These are phyloP conservation scores for Patella vulgata DNA, from an alignment of 1,140 invertebrate genomes.

Conservation along the genomic window DNA sequence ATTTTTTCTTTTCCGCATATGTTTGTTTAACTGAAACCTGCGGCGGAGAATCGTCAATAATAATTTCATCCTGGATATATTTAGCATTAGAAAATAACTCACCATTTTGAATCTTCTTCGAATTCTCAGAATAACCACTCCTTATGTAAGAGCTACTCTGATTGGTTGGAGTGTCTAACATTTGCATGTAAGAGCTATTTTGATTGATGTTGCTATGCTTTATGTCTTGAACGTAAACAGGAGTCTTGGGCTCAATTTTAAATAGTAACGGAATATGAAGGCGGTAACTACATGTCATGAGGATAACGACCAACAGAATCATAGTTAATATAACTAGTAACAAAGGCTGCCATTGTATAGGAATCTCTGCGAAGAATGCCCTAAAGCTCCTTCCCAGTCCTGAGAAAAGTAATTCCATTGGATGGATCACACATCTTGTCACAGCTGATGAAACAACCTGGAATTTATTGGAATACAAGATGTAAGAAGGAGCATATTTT, in stretches of 20 bases:
- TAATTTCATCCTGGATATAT: too few species aligned
- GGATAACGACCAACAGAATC: conserved; percentile 26
- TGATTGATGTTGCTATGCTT: too few species aligned
- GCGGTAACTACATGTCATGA: conserved; percentile 49
- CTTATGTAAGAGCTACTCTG: too few species aligned
- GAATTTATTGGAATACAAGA: conserved; percentile 16
- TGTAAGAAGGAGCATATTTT: not conserved
- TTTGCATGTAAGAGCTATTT: too few species aligned
- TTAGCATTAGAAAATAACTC: too few species aligned
- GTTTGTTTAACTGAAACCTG: too few species aligned
- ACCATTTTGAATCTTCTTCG: too few species aligned
- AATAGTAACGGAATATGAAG: conserved; percentile 48
- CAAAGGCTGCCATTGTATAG: conserved; percentile 55
- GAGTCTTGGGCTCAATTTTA: conserved; percentile 49
- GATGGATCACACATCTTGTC: conserved; percentile 44
- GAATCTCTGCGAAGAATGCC: conserved; percentile 53
- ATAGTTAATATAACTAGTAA: conserved; percentile 38
- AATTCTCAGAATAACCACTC: too few species aligned
- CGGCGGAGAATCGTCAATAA: too few species aligned
- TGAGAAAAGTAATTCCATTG: conserved; percentile 38
- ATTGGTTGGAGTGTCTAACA: too few species aligned
- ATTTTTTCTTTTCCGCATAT: too few species aligned
- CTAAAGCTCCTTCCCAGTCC: conserved; percentile 43
- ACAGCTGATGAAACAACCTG: conserved; percentile 52
- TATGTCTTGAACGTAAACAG: conserved; percentile 13